Evolutionary conservation across 2,888 invertebrate species (phyloP), one percentile per base, ranked within the genome.

Genomic region (Elmis aenea): DNA sequence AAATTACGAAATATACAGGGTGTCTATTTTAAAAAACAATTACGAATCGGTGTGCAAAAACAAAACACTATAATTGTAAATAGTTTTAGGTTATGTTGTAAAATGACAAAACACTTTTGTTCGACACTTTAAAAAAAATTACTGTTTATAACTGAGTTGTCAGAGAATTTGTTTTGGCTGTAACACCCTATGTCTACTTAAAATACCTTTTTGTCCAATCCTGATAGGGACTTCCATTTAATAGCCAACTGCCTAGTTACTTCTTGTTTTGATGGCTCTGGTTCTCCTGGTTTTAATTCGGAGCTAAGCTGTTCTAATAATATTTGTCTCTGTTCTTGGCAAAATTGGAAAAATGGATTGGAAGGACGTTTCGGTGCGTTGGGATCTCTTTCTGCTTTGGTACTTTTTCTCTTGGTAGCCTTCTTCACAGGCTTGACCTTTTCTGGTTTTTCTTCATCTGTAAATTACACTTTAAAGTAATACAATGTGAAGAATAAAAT

Each of bases 291-390:
- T 51, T 67, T 67, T 28, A 69, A 48, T 45, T 77, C 76, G 1
- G 76, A 67, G 44, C 71, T 72, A 13, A 81, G 66, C 55, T 81
- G 76, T 39, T 81, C 81, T 66, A 83, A 79, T 13, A 84, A 73
- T 10, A 82, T 63, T n/a, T 83, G 83, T 38, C 85, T 68, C 57
- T 85, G 84, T 54, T 85, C 84, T 69, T 85, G 84, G 50, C 85
- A 85, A 64, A 83, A 85, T 66, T 85, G 83, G 57, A 85, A 84
- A 65, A 85, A 85, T 27, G 85, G 85, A 74, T 85, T 85, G 33
- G 84, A 83, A 1, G 85, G 85, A 48, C 84, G 74, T 59, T 85
- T 85, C 1, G 85, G 85, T 27, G 84, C 84, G 66, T 83, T 83
- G 1, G 84, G 84, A 67, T 85, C 85, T 53, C 68, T 68, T 51